A percentile compares a stretch with the other conserved stretches of the same genome.
These are phyloP conservation scores for Epinephelus malabaricus DNA, from an alignment of 2,797 vertebrate genomes.

Conservation along the genomic window DNA sequence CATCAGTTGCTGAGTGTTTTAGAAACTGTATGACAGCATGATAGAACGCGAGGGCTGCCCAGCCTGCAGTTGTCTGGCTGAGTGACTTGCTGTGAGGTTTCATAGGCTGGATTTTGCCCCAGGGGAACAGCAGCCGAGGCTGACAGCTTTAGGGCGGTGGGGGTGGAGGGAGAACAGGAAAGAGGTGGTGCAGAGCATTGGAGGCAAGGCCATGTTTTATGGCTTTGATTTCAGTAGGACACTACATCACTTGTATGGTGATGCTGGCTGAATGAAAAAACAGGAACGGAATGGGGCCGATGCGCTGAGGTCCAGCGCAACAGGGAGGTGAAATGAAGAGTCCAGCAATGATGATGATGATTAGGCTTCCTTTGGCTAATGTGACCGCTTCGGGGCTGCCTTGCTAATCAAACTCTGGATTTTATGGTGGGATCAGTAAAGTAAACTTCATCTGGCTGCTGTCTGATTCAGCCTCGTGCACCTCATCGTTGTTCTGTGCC, in stretches of 20 bases:
- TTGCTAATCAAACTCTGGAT: slow-evolving; percentile 70
- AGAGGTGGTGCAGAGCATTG: slow-evolving; percentile 48
- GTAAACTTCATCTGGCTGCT: slow-evolving; percentile 56
- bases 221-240: slow-evolving; percentile 61
- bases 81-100: slow-evolving; percentile 50
- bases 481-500: slow-evolving; percentile 39
- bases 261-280: slow-evolving; percentile 47
- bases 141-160: slow-evolving; percentile 43
- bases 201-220: slow-evolving; percentile 41
- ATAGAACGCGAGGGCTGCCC: slow-evolving; percentile 34
- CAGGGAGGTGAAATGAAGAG: slow-evolving; percentile 45
- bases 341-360: slow-evolving; percentile 56
- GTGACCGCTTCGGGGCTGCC: slow-evolving; percentile 53
- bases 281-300: slow-evolving; percentile 16
- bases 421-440: slow-evolving; percentile 55
- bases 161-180: slow-evolving; percentile 50
- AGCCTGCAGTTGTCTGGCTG: slow-evolving; percentile 53
- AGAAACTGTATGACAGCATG: slow-evolving; percentile 64
- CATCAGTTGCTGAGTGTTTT: slow-evolving; percentile 67
- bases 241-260: slow-evolving; percentile 54
- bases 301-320: slow-evolving; percentile 19
- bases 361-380: slow-evolving; percentile 57
- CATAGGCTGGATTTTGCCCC: slow-evolving; percentile 47
- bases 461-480: slow-evolving; percentile 11
- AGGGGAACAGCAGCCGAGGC: slow-evolving; percentile 24